Evolutionary conservation across 1,140 invertebrate species (phyloP).

Genomic region (Nomia melanderi): DNA sequence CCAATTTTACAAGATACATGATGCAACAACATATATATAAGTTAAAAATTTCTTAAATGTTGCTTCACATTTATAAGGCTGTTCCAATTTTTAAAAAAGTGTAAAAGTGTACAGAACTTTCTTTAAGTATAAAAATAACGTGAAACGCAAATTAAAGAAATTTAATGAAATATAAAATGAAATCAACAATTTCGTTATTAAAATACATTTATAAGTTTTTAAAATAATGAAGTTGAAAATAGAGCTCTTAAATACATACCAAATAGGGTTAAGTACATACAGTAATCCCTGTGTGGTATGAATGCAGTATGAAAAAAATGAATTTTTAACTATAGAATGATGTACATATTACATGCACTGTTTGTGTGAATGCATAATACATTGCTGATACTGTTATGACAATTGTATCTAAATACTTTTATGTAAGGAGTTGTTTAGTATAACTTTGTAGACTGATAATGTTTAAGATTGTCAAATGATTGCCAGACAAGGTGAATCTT

Average conservation of each 20-base stretch:
- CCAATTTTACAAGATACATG: neutral
- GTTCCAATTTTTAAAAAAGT: slow-evolving; percentile 37
- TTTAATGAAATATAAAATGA: slow-evolving; percentile 28
- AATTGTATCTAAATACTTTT: slow-evolving; percentile 58
- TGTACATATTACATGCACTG: slow-evolving; percentile 70
- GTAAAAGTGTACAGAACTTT: slow-evolving; percentile 34
- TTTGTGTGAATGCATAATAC: slow-evolving; percentile 71
- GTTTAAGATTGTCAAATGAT: slow-evolving; percentile 75
- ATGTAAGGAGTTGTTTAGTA: slow-evolving; percentile 72
- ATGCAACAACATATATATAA: slow-evolving; percentile 7
- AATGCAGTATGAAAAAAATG: slow-evolving; percentile 66
- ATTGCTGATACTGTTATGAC: slow-evolving; percentile 67
- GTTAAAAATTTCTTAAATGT: slow-evolving; percentile 33
- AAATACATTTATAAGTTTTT: slow-evolving; percentile 50
- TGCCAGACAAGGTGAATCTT: slow-evolving; percentile 54
- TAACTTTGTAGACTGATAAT: slow-evolving; percentile 79
- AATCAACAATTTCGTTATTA: slow-evolving; percentile 20
- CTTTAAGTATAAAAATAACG: slow-evolving; percentile 29
- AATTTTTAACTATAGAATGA: slow-evolving; percentile 65
- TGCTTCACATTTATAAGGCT: slow-evolving; percentile 24
- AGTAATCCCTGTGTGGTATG: slow-evolving; percentile 55
- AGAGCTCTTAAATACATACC: slow-evolving; percentile 47
- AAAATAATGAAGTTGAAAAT: slow-evolving; percentile 34
- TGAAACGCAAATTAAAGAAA: slow-evolving; percentile 31
- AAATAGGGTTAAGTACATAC: slow-evolving; percentile 52